Conservation (phyloP, 2,113 vertebrate genomes). For the Cynopterus brachyotis region DNA sequence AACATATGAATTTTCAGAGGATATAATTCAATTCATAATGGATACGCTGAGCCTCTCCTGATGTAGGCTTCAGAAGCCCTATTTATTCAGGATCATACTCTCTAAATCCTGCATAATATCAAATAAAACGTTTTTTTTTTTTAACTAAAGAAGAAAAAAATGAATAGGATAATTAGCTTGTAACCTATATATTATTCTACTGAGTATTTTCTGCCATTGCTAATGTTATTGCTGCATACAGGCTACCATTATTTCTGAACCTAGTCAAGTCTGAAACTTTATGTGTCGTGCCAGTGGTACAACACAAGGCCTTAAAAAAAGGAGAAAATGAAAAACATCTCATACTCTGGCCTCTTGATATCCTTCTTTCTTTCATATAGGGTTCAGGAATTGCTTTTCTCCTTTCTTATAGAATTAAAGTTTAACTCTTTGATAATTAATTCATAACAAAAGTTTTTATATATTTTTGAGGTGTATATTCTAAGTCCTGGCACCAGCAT, state of each 20-base stretch:
- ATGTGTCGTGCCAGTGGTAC: background rate
- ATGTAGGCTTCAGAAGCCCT: background rate
- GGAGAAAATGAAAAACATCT: background rate
- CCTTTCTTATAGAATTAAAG: background rate
- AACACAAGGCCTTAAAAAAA: background rate
- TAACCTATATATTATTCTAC: background rate
- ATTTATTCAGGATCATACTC: background rate
- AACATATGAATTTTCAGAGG: background rate
- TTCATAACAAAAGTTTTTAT: background rate
- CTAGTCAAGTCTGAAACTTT: background rate
- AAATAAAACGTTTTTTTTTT: background rate
- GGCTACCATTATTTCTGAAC: background rate
- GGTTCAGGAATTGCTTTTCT: background rate
- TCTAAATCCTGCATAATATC: background rate
- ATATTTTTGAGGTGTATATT: background rate
- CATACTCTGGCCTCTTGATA: background rate
- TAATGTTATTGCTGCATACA: background rate
- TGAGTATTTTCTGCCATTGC: background rate
- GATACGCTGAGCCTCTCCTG: background rate
- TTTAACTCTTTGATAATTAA: background rate
- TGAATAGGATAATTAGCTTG: background rate
- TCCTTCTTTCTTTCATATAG: background rate
- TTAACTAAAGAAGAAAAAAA: background rate
- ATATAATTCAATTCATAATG: background rate
- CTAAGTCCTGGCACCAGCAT: background rate